These are phyloP conservation scores for Drymonia ruficornis DNA, from an alignment of 2,888 invertebrate genomes.

Conservation along the genomic window DNA sequence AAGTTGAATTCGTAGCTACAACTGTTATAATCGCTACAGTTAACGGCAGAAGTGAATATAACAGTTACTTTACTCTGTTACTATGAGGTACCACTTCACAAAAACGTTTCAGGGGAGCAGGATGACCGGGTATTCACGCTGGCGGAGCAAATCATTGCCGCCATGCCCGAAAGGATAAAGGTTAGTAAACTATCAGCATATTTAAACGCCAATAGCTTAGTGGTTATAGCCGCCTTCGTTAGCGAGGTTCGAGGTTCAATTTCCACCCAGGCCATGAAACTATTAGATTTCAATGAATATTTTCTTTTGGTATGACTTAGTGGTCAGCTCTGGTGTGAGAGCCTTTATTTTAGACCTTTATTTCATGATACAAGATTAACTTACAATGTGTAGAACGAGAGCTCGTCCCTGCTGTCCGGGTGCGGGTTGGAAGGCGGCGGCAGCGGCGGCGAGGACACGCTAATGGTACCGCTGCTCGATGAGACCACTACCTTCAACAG, in stretches of 20 bases:
- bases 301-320: too few species aligned
- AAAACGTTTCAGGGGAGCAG: constrained; percentile 91
- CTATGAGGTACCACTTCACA: constrained; percentile 50
- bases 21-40: not conserved
- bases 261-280: too few species aligned
- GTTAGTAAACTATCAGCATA: constrained; percentile 64
- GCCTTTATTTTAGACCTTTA: too few species aligned
- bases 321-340: too few species aligned
- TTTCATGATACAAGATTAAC: too few species aligned
- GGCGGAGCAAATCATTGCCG: constrained; percentile 99
- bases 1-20: not conserved
- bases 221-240: too few species aligned
- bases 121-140: constrained; percentile 96
- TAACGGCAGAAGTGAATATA: not conserved
- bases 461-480: constrained; percentile 91
- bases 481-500: constrained; percentile 84
- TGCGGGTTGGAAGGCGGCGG: constrained; percentile 80
- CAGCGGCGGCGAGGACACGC: constrained; percentile 86
- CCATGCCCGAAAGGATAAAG: constrained; percentile 99
- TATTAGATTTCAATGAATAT: too few species aligned
- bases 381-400: constrained; percentile 86
- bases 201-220: too few species aligned
- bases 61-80: not conserved
- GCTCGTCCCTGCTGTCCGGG: constrained; percentile 85
- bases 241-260: too few species aligned